These are phyloP conservation scores for Thecophora atra DNA, from an alignment of 2,888 invertebrate species.

Conservation along the genomic window DNA sequence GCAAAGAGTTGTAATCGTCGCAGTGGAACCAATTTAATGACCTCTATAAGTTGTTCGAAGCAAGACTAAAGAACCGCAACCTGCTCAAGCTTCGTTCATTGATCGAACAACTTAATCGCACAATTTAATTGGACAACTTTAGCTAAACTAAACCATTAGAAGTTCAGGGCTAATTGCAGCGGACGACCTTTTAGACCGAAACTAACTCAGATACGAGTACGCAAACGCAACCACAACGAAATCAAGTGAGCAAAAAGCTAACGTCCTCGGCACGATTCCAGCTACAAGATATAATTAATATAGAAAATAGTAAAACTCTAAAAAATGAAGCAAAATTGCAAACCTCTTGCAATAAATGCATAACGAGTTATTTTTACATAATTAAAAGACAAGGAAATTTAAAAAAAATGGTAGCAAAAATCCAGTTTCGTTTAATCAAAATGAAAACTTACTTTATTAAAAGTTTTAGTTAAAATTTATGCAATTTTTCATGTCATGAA, in stretches of 20 bases:
- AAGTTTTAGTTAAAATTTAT: too few species aligned
- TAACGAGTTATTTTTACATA: neutral
- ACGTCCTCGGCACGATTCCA: conserved; percentile 19
- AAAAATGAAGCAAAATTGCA: neutral
- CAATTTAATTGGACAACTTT: conserved; percentile 3
- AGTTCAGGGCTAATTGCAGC: neutral
- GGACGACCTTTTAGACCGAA: conserved; percentile 1
- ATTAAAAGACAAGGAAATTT: conserved; percentile 1
- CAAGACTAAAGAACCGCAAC: neutral
- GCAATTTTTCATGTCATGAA: too few species aligned
- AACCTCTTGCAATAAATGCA: neutral
- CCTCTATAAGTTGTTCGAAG: neutral
- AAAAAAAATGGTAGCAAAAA: neutral
- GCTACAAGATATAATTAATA: neutral
- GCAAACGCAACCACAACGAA: neutral
- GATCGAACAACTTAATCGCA: neutral
- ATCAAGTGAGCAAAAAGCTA: neutral
- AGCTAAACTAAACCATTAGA: neutral
- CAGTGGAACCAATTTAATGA: too few species aligned
- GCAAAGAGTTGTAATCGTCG: neutral
- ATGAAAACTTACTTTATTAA: too few species aligned
- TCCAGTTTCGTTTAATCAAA: too few species aligned
- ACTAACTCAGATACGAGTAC: neutral
- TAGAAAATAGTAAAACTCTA: neutral
- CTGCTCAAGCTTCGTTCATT: neutral